Conservation (phyloP, 23 tunicate genomes). For the Diplosoma virens region DNA sequence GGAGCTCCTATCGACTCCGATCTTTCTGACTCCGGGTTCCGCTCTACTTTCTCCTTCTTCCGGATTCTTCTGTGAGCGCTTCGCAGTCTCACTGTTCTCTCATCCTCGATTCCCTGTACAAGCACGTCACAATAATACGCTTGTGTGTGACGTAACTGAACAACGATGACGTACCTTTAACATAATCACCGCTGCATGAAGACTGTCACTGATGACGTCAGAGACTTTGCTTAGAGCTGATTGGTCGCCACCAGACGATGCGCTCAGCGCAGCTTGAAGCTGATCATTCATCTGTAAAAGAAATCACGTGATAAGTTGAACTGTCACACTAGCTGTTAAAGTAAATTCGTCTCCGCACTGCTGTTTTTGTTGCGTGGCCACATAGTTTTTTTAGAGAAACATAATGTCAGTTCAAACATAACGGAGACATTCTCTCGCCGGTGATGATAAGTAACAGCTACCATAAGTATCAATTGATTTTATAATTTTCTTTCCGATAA, state of each 20-base stretch:
- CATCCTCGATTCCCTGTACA: conserved; percentile 81
- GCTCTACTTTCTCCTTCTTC: conserved; percentile 48
- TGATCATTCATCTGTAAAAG: conserved; percentile 39
- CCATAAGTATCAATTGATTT: no score
- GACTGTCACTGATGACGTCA: conserved; percentile 45
- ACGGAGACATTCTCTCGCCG: no score
- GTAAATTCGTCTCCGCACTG: no score
- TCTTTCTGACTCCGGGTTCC: conserved; percentile 32
- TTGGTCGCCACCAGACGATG: conserved; percentile 36
- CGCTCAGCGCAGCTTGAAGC: conserved; percentile 23
- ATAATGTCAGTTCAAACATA: no score
- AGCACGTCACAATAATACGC: not conserved
- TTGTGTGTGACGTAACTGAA: not conserved
- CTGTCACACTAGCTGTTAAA: no score
- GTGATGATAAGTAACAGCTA: no score
- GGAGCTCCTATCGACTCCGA: conserved; percentile 84
- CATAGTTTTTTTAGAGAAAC: no score
- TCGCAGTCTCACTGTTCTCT: conserved; percentile 54
- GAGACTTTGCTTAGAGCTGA: conserved; percentile 41
- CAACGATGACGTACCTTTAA: conserved; percentile 69
- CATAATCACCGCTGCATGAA: conserved; percentile 95
- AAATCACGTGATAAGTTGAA: not conserved
- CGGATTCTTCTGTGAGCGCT: conserved; percentile 50
- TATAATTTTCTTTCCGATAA: no score
- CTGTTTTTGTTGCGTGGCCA: no score